A percentile compares a stretch with the other conserved stretches of the same genome.
Evolutionary conservation across 2,888 invertebrate species (phyloP).

Genomic region (Odontocolon sp.): DNA sequence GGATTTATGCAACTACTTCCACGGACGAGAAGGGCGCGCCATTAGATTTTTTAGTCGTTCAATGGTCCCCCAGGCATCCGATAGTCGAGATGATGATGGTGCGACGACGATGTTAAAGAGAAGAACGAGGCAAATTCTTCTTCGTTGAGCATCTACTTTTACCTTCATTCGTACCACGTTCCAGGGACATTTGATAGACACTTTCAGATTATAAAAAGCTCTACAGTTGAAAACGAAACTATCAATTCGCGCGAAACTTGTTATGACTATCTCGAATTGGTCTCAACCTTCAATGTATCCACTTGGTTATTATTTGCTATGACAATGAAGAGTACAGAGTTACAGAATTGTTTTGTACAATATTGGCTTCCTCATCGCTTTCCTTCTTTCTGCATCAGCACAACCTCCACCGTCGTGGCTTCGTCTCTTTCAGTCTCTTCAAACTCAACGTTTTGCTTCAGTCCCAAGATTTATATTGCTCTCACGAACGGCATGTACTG

Average conservation of each 20-base stretch:
- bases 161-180: constrained; percentile 9
- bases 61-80: constrained; percentile 8
- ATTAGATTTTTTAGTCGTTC: constrained; percentile 31
- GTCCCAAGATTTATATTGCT: constrained; percentile 66
- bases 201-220: constrained; percentile 12
- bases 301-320: background rate
- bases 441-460: constrained; percentile 61
- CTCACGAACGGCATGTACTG: constrained; percentile 72
- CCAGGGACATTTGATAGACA: background rate
- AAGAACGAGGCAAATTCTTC: constrained; percentile 2
- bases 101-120: constrained; percentile 14
- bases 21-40: constrained; percentile 29
- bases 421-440: constrained; percentile 17
- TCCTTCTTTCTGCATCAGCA: background rate
- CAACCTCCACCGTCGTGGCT: background rate
- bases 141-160: constrained; percentile 22
- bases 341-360: too few species aligned
- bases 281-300: background rate
- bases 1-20: constrained; percentile 51
- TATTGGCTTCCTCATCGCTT: background rate
- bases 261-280: background rate
- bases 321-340: background rate
- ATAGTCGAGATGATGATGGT: constrained; percentile 27
- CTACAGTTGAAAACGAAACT: background rate
- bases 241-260: background rate